Percentiles rank a stretch among this genome's conserved stretches.
Evolutionary conservation across 2,113 vertebrate species (phyloP).

Genomic region (Pseudopodoces humilis): DNA sequence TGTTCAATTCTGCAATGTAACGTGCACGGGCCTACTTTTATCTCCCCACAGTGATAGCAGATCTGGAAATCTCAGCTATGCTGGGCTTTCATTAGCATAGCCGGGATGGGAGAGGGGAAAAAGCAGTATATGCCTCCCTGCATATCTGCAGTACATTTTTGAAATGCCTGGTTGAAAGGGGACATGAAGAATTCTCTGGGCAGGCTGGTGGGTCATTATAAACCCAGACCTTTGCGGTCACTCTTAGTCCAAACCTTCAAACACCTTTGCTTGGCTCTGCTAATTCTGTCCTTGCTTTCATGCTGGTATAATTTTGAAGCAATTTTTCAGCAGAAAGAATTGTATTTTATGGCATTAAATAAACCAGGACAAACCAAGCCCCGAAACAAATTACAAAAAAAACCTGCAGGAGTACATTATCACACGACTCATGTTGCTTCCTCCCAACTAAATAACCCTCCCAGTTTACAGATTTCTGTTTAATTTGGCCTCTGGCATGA

Average conservation of each 20-base stretch:
- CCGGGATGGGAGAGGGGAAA: background rate
- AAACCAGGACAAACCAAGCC: slow-evolving; percentile 8
- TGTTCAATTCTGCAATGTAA: background rate
- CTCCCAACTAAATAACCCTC: slow-evolving; percentile 49
- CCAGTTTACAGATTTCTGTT: slow-evolving; percentile 62
- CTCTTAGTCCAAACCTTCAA: background rate
- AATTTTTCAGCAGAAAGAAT: slow-evolving; percentile 3
- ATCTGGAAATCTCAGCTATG: slow-evolving; percentile 32
- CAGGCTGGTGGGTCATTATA: background rate
- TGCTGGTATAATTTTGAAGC: background rate
- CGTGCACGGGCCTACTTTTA: background rate
- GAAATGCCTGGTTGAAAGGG: slow-evolving; percentile 44
- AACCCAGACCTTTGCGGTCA: background rate
- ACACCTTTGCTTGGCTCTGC: background rate
- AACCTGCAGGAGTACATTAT: slow-evolving; percentile 63
- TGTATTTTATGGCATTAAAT: background rate
- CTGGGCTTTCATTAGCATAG: background rate
- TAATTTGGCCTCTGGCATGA: slow-evolving; percentile 74
- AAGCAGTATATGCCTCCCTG: background rate
- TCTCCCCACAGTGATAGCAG: background rate
- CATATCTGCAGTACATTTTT: slow-evolving; percentile 58
- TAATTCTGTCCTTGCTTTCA: background rate
- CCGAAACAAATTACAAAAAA: background rate
- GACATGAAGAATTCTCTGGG: background rate
- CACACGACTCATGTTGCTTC: slow-evolving; percentile 55